Conservation (phyloP, 2,113 vertebrate species). For the Centropristis striata region DNA sequence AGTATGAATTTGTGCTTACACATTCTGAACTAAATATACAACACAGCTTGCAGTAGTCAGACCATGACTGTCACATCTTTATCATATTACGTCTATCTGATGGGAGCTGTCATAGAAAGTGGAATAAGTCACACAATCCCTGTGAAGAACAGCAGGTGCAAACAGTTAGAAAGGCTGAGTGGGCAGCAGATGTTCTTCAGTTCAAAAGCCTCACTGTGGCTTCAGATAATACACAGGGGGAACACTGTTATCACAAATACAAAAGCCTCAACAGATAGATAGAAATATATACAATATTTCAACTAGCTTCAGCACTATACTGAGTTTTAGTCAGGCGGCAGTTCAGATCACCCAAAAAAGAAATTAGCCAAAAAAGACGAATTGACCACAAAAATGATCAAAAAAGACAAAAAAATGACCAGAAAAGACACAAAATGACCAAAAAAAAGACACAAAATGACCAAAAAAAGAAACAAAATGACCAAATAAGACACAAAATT, state of each 20-base stretch:
- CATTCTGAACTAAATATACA: not conserved
- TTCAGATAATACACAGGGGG: not conserved
- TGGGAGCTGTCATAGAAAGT: not conserved
- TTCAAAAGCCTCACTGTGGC: constrained; percentile 32
- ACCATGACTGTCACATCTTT: constrained; percentile 17
- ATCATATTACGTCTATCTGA: constrained; percentile 2
- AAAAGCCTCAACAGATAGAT: no score
- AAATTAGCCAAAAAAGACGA: no score
- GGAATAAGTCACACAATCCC: not conserved
- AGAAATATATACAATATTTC: no score
- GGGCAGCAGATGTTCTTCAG: constrained; percentile 27
- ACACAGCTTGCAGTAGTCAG: constrained; percentile 18
- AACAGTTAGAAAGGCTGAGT: constrained; percentile 17
- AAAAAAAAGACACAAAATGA: no score
- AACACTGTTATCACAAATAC: not conserved
- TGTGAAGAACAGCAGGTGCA: constrained; percentile 23
- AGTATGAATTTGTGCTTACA: not conserved
- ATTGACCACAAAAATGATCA: no score
- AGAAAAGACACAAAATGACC: no score
- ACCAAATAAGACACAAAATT: no score
- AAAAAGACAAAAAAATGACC: no score
- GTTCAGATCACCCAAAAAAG: no score
- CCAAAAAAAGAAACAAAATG: no score
- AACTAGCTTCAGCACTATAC: no score
- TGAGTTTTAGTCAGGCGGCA: no score